Conservation (phyloP, 2,113 vertebrate species). For the Epinephelus cyanopodus region DNA sequence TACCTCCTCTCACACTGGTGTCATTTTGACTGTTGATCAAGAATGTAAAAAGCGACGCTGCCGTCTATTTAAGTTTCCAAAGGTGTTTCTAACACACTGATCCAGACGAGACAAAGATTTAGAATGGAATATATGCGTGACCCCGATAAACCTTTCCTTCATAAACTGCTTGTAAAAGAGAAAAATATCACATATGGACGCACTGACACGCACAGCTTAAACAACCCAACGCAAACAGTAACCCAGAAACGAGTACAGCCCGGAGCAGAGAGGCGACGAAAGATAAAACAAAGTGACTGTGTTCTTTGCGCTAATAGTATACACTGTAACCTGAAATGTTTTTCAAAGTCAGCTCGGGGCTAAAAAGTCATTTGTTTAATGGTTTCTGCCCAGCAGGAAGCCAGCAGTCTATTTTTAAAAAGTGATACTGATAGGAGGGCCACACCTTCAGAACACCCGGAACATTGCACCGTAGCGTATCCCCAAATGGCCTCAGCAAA, state of each 20-base stretch:
- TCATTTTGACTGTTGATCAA: slow-evolving; percentile 38
- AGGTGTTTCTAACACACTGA: slow-evolving; percentile 1
- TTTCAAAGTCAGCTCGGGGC: slow-evolving; percentile 80
- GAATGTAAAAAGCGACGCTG: background rate
- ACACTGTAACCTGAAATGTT: slow-evolving; percentile 70
- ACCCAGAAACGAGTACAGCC: slow-evolving; percentile 73
- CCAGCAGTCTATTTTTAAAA: slow-evolving; percentile 76
- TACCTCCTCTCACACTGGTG: slow-evolving; percentile 6
- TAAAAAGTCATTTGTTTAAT: slow-evolving; percentile 85
- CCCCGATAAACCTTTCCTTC: slow-evolving; percentile 14
- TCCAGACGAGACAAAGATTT: background rate
- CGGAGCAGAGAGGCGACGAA: slow-evolving; percentile 54
- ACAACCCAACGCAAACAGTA: slow-evolving; percentile 62
- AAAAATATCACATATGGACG: slow-evolving; percentile 5
- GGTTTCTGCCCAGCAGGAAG: slow-evolving; percentile 79
- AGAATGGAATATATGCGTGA: background rate
- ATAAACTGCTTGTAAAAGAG: background rate
- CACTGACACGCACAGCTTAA: slow-evolving; percentile 7
- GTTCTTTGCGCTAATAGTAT: slow-evolving; percentile 76
- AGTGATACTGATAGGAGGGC: slow-evolving; percentile 63
- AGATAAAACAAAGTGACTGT: slow-evolving; percentile 79
- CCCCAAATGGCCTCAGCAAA: slow-evolving; percentile 50
- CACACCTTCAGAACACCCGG: slow-evolving; percentile 63
- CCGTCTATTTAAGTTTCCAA: slow-evolving; percentile 27
- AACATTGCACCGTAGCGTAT: slow-evolving; percentile 36